Conservation (phyloP, 2,113 vertebrate species). For the Colistium nudipinnis region DNA sequence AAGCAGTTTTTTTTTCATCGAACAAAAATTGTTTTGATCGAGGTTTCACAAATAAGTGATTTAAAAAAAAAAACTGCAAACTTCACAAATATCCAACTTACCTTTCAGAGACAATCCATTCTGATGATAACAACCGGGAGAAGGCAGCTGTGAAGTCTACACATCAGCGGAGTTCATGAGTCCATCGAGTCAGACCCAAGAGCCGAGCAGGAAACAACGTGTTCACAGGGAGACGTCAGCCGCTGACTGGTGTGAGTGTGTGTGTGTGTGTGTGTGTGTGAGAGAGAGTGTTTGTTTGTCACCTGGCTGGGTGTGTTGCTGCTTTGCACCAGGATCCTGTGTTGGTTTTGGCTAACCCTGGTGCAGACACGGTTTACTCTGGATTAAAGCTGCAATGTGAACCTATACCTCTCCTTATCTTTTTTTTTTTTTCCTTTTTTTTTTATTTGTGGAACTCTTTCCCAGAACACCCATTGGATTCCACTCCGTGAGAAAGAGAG, state of each 20-base stretch:
- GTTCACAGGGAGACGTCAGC: too few species aligned
- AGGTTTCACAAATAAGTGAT: too few species aligned
- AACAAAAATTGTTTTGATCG: too few species aligned
- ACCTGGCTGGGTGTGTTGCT: constrained; percentile 63
- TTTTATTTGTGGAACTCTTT: constrained; percentile 8
- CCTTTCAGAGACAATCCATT: constrained; percentile 32
- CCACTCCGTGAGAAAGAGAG: not conserved
- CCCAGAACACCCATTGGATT: not conserved
- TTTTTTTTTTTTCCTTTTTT: not conserved
- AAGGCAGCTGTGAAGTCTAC: too few species aligned
- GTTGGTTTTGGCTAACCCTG: constrained; percentile 70
- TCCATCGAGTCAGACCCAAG: too few species aligned
- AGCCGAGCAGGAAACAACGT: too few species aligned
- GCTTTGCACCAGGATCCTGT: constrained; percentile 40
- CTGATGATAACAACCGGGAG: too few species aligned
- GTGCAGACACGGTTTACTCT: constrained; percentile 26
- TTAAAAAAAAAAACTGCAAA: too few species aligned
- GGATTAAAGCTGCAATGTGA: constrained; percentile 28
- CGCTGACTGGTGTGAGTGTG: not conserved
- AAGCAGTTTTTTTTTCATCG: too few species aligned
- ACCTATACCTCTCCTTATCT: constrained; percentile 8
- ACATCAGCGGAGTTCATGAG: too few species aligned
- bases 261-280: too few species aligned
- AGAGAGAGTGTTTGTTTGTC: not conserved
- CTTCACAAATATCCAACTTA: too few species aligned